Base-by-base conservation (phyloP, 2,797 vertebrate species). In the Sebastes melanostomus region DNA sequence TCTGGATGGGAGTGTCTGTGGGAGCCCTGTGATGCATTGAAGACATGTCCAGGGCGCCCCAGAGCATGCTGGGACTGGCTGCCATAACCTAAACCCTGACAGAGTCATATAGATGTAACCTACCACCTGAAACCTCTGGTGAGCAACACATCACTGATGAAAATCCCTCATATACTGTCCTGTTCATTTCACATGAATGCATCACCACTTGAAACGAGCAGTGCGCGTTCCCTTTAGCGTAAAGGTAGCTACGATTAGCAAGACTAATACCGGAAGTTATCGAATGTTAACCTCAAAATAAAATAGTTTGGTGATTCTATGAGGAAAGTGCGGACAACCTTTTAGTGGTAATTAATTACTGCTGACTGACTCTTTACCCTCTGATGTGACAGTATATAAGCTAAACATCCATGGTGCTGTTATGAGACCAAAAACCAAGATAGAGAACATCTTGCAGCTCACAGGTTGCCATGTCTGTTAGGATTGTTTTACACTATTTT, bases 111-210 rank as follows among this genome's bases (percentile, higher is more conserved):
- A 62, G 61, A 32, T 7, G 24, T 13, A 36, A 34, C 32, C 32
- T n/a, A 22, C 4, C 4, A 2, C 10, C 13, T 22, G 12, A n/a
- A 54, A 30, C 20, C 3, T 67, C 1, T 55, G 36, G 1, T 12
- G 67, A 66, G 10, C 38, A 3, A 9, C 2, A 22, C 5, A 20
- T 61, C 11, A 32, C 6, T 52, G 2, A 22, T 10, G 30, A 14
- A 0, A 25, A 2, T 10, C 16, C 27, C 42, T 13, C 16, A 61
- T 9, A 27, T 10, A 13, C 59, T 24, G 56, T 27, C 24, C 10
- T 75, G 73, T 50, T 18, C 32, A 83, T 73, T 63, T 13, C 52
- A 67, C 75, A 56, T 34, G 52, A 71, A 73, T 12, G 30, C 72
- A 83, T 65, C 61, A 52, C 46, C 29, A 55, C 56, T 72, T 32